Base-by-base conservation (phyloP, 2,888 invertebrate species). In the Sinopyrophorus schimmeli region DNA sequence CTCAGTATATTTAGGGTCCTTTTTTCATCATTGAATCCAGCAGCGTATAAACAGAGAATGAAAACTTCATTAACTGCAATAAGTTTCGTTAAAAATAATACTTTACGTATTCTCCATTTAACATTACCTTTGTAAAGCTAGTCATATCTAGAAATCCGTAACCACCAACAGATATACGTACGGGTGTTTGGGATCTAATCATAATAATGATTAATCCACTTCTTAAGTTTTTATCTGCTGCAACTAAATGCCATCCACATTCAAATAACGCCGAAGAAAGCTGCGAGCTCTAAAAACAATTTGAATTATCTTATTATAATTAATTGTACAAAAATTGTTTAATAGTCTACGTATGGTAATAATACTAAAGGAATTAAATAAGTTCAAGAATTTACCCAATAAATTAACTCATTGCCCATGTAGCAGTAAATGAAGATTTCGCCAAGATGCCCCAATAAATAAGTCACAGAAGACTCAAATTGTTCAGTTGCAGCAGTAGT, bases 391-490 rank as follows among this genome's bases (percentile, higher is more conserved):
- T 21, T 28, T 21, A 40, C 32, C 12, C 32, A 31, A 14, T 12
- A 1, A 16, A 23, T 9, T 10, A 41, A 23, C 7, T 30, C 31
- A 5, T 16, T 31, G 2, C 41, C 30, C 32, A 41, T 23, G 23
- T 41, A 41, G 11, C 41, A 41, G 9, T 41, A 41, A 12, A 32
- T 23, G 12, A 31, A 23, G 9, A 41, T 14, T 18, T 32, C 16
- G 6, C 9, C 5, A 1, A 41, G 1, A 11, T 41, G 41, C 1
- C 23, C 41, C 3, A 32, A 12, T 2, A 41, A 14, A 11, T 41
- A 41, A 16, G 24, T 15, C 2, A 41, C n/a, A n/a, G n/a, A n/a
- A n/a, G n/a, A n/a, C n/a, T n/a, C n/a, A n/a, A n/a, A n/a, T n/a
- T n/a, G n/a, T n/a, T n/a, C n/a, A n/a, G n/a, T n/a, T n/a, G n/a